Base-by-base conservation (phyloP, 2,797 vertebrate species). In the Hippoglossus hippoglossus region DNA sequence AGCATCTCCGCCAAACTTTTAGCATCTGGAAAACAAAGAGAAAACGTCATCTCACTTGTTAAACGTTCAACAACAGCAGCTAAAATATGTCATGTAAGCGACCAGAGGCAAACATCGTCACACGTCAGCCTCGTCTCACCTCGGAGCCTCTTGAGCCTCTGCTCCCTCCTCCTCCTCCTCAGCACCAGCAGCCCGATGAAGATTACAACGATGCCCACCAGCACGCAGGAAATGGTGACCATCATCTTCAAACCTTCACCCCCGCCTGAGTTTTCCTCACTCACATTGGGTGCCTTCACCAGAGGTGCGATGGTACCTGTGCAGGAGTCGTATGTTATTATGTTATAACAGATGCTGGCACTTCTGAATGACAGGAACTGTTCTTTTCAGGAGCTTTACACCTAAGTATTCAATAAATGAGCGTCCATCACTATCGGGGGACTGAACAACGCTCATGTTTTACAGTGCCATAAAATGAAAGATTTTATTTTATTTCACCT, bases 1-100 rank as follows among this genome's bases (percentile, higher is more conserved):
- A 99, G 96, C 97, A 99, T 99, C 93, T 99, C 98, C 7, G 98
- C 98, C 91, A 99, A 93, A 88, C 98, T 99, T 89, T 99, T 99
- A 31, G 98, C 98, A 96, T 99, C 98, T 99, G 90, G 25, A 88
- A 92, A 73, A 91, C 73, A 95, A 91, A 93, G 51, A 90, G 56
- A 65, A 69, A 50, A 58, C 5, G 25, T 62, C 0, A 41, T 10
- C 54, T 62, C 0, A 62, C 21, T 41, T 19, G n/a, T 5, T 28
- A 46, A 26, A 18, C 6, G n/a, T 5, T 57, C 8, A n/a, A 9
- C 11, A n/a, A 51, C 1, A 9, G 25, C 44, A 10, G 25, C 31
- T 31, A 2, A 16, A 24, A 28, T n/a, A 18, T 10, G 59, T 41
- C 11, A 1, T 2, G 47, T 25, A 12, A 39, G 9, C 51, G n/a